Evolutionary conservation across 2,888 invertebrate genomes (phyloP).

Genomic region (Horisme vitalbata): DNA sequence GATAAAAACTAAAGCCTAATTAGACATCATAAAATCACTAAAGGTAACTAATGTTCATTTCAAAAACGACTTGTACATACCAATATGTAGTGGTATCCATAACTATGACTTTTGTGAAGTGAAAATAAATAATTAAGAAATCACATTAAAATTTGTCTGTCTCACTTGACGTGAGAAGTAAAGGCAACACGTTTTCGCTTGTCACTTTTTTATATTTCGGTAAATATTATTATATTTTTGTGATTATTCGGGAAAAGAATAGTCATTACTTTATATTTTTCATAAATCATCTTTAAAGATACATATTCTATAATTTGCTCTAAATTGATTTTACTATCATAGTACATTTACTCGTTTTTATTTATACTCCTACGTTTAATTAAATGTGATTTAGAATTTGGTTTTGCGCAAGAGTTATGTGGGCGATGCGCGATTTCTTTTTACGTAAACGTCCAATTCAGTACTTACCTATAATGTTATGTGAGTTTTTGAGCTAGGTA

Average conservation of each 20-base stretch:
- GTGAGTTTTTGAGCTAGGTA: constrained; percentile 2
- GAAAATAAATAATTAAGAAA: no score
- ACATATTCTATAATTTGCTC: constrained; percentile 5
- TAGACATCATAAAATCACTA: no score
- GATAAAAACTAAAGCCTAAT: no score
- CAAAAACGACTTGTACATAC: no score
- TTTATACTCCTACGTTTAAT: constrained; percentile 57
- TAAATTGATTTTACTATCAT: constrained; percentile 57
- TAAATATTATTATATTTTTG: background rate
- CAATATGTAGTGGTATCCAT: no score
- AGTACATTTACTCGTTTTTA: constrained; percentile 53
- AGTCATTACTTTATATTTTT: background rate
- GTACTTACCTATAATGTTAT: background rate
- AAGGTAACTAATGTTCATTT: no score
- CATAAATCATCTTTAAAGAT: background rate
- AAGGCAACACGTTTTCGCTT: no score
- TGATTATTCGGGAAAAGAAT: constrained; percentile 1
- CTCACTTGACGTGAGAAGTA: no score
- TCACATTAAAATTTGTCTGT: no score
- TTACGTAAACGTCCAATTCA: constrained; percentile 1
- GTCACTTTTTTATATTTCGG: no score
- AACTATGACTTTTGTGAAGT: no score
- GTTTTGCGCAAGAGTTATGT: constrained; percentile 62
- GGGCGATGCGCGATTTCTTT: constrained; percentile 43
- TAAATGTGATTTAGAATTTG: constrained; percentile 80